Conservation (phyloP, 2,888 invertebrate species). For the Dendrolimus pini region DNA sequence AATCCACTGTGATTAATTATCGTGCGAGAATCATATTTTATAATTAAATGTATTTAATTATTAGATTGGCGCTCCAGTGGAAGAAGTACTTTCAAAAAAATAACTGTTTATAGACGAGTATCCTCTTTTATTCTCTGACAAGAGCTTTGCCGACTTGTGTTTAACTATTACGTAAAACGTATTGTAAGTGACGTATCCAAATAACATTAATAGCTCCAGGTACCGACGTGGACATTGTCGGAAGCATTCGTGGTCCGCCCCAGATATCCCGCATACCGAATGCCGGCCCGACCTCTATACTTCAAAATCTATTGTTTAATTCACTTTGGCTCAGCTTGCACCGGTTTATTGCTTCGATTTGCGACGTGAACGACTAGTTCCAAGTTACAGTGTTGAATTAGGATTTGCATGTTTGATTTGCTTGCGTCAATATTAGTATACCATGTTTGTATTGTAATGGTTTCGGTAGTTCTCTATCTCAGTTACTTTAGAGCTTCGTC, state of each 20-base stretch:
- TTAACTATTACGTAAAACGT: no score
- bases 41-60: no score
- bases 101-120: no score
- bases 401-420: background rate
- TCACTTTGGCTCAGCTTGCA: background rate
- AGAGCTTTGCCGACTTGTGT: no score
- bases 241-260: background rate
- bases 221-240: background rate
- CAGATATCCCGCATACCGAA: constrained; percentile 7
- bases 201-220: background rate
- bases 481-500: no score
- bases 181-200: background rate
- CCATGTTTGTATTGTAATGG: no score
- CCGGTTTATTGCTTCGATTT: background rate
- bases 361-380: background rate
- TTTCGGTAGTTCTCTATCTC: no score
- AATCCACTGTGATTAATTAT: no score
- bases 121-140: no score
- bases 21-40: no score
- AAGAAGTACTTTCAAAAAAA: no score
- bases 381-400: background rate
- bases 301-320: background rate
- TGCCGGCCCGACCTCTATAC: constrained; percentile 2
- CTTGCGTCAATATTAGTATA: background rate
- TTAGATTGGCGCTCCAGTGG: no score